phyloP scores from a whole-genome alignment of 2,888 invertebrate species.

The Sinodicranocentrus sp. region DNA sequence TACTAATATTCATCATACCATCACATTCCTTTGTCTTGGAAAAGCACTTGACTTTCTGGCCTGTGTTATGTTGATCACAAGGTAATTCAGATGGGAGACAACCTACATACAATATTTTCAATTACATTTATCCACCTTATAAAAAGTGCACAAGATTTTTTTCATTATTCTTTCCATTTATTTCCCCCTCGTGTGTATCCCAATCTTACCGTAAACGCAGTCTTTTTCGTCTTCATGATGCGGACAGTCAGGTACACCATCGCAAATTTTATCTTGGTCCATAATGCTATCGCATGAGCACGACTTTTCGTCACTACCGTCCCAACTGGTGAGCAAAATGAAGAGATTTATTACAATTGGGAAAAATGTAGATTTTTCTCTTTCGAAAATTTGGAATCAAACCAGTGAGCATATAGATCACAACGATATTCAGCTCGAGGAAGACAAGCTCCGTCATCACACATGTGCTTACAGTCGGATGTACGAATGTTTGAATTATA shows the following conservation, averaged over 20 bases:
- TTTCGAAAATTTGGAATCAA: too few species aligned
- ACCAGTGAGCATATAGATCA: conserved; percentile 78
- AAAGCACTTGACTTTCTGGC: conserved; percentile 81
- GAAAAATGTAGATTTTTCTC: too few species aligned
- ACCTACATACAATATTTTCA: conserved; percentile 33
- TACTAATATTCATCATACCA: too few species aligned
- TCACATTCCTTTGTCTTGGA: conserved; percentile 83
- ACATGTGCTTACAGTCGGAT: conserved; percentile 38
- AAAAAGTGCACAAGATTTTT: not conserved
- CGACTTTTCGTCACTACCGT: conserved; percentile 87
- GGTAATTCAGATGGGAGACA: conserved; percentile 48
- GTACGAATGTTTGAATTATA: too few species aligned
- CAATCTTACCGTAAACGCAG: conserved; percentile 46
- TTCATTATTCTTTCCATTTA: not conserved
- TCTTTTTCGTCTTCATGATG: conserved; percentile 61
- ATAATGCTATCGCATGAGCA: conserved; percentile 87
- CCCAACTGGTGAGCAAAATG: too few species aligned
- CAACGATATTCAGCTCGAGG: conserved; percentile 21
- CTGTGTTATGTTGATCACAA: conserved; percentile 44
- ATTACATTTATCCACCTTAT: too few species aligned
- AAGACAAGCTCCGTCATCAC: conserved; percentile 67
- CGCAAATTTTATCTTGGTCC: conserved; percentile 84
- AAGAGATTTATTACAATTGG: too few species aligned
- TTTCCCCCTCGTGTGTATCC: too few species aligned
- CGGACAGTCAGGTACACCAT: conserved; percentile 83